Percentiles rank a stretch among this genome's conserved stretches.
phyloP scores from a whole-genome alignment of 2,113 vertebrate species.

The Caretta caretta region DNA sequence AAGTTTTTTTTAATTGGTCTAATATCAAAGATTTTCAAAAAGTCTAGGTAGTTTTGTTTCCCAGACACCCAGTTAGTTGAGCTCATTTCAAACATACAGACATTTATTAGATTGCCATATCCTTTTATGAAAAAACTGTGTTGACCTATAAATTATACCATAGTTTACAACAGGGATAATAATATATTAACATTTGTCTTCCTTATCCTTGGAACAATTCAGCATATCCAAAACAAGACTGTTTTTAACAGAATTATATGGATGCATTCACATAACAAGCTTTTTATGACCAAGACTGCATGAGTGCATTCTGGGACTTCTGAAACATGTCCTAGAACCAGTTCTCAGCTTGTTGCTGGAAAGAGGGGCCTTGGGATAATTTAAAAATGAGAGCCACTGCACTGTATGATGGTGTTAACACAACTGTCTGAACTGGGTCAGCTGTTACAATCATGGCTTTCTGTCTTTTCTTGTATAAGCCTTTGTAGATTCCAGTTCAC shows the following conservation, averaged over 20 bases:
- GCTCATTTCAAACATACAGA: neutral
- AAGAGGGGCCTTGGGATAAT: neutral
- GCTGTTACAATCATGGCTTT: neutral
- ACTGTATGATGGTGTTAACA: neutral
- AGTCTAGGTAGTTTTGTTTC: neutral
- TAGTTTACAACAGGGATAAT: neutral
- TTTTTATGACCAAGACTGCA: neutral
- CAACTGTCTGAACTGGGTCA: neutral
- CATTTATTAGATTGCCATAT: neutral
- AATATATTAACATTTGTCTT: neutral
- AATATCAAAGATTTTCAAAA: neutral
- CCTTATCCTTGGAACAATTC: neutral
- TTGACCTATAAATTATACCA: neutral
- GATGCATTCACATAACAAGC: neutral
- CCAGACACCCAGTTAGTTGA: neutral
- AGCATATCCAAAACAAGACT: neutral
- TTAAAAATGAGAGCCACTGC: neutral
- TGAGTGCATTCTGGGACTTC: neutral
- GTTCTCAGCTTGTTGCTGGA: neutral
- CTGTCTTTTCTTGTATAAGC: neutral
- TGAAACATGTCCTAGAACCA: neutral
- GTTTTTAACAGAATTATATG: neutral
- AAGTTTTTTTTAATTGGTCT: neutral
- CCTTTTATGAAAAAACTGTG: neutral
- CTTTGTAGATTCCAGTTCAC: neutral